Evolutionary conservation across 2,797 vertebrate species (phyloP), one percentile per base, ranked within the genome.

Genomic region (Ctenopoma kingsleyae): DNA sequence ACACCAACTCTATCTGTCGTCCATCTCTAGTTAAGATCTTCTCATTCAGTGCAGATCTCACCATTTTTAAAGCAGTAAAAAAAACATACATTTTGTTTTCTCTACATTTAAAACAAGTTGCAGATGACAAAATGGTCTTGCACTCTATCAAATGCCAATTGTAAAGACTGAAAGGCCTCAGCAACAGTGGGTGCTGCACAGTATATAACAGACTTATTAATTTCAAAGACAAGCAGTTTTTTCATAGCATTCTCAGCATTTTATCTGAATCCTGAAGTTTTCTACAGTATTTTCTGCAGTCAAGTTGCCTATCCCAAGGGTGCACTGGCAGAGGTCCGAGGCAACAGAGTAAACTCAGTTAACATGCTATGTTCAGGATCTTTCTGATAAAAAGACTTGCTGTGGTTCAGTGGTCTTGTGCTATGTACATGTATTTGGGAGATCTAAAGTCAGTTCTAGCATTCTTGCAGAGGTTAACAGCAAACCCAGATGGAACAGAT

Each of bases 401-500:
- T 58, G 43, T 51, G 82, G 77, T 83, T 86, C 81, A 81, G 17
- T 12, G 67, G 27, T 52, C 65, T 64, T 61, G 52, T 1, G 57
- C 70, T 80, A 86, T 83, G 81, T 55, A 53, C 67, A 47, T 7
- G 20, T 66, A 74, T 78, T 86, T 78, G 67, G 74, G 71, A 86
- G 83, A 79, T 80, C 67, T 78, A 30, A 65, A 87, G 77, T 85
- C 27, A 61, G 73, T 67, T 64, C 35, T 17, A 64, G 46, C 61
- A 62, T 79, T 80, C 65, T 75, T 48, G 64, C 71, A 69, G 56
- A 78, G 63, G 65, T 71, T 84, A 88, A 91, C 76, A 68, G 64
- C 63, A 85, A 88, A 83, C 73, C 80, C 89, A 92, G 90, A 91
- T 84, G 82, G 78, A 83, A 63, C 64, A 76, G 63, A 85, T 23